Percentiles rank a stretch among this genome's conserved stretches.
Evolutionary conservation across 2,888 invertebrate species (phyloP).

Genomic region (Ptychoptera contaminata): DNA sequence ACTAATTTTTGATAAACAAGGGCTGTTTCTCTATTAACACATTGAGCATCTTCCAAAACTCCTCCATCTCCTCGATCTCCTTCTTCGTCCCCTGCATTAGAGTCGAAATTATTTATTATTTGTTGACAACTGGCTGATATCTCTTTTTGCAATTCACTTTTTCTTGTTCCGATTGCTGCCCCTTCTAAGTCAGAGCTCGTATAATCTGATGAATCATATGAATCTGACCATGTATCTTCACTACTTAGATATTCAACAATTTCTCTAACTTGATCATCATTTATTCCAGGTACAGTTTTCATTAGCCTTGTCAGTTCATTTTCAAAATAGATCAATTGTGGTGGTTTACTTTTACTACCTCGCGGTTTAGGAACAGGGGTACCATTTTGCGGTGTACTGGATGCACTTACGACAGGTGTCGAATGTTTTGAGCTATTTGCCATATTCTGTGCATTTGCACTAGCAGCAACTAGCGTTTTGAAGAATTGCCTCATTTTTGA

Average conservation of each 20-base stretch:
- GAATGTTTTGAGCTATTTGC: slow-evolving; percentile 25
- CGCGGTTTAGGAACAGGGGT: slow-evolving; percentile 42
- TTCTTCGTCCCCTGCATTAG: slow-evolving; percentile 38
- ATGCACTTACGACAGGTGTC: slow-evolving; percentile 26
- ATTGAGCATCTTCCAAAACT: slow-evolving; percentile 32
- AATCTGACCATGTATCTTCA: slow-evolving; percentile 88
- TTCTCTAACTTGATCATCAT: slow-evolving; percentile 79
- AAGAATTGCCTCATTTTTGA: slow-evolving; percentile 86
- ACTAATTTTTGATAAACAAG: slow-evolving; percentile 78
- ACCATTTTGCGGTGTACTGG: slow-evolving; percentile 28
- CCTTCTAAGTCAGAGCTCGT: slow-evolving; percentile 77
- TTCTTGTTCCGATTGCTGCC: slow-evolving; percentile 35
- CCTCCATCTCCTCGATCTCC: slow-evolving; percentile 36
- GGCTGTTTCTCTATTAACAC: slow-evolving; percentile 56
- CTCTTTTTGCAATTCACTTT: slow-evolving; percentile 62
- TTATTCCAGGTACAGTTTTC: slow-evolving; percentile 85
- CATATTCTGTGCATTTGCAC: slow-evolving; percentile 32
- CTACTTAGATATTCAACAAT: slow-evolving; percentile 85
- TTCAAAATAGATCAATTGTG: slow-evolving; percentile 77
- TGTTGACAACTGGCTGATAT: slow-evolving; percentile 79
- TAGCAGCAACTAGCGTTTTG: slow-evolving; percentile 70
- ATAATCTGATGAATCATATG: slow-evolving; percentile 83
- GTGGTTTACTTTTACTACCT: slow-evolving; percentile 51
- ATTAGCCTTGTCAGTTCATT: slow-evolving; percentile 76
- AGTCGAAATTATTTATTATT: slow-evolving; percentile 74